Base-by-base conservation (phyloP, 2,888 invertebrate species). In the Troides aeacus region DNA sequence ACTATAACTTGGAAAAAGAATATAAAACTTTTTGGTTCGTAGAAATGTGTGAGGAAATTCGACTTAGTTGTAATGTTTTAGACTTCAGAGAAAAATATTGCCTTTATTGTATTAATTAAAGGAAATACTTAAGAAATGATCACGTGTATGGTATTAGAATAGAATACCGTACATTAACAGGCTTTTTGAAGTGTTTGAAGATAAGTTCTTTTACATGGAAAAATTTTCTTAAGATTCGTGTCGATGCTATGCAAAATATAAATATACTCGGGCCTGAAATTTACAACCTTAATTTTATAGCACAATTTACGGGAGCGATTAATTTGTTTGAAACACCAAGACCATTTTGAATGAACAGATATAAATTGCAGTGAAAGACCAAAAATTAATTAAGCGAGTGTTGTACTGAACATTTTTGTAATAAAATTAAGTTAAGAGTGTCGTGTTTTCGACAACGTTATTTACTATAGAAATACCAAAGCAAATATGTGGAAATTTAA, bases 231-330 rank as follows among this genome's bases (percentile, higher is more conserved):
- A 1, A n/a, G 6, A 7, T 18, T 4, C n/a, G 39, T 60, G 36
- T 24, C 36, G 60, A 60, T 15, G 18, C n/a, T 58, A n/a, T n/a
- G n/a, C n/a, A 18, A 58, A 60, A 60, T 23, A 36, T 60, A 66
- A 60, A 36, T 60, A 60, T 50, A 23, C 42, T 23, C 60, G 50
- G 46, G 59, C 50, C 21, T 12, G 66, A 66, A 24, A 66, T 66
- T 66, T 66, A 60, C 42, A 46, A 59, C 50, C 23, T 66, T 66
- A 60, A 66, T 66, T 66, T 60, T 60, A 66, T 60, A 59, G 50
- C 1, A 58, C 60, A 66, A 66, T 66, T 66, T 60, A 66, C 60
- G 60, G 12, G 30, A 36, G n/a, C 60, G 30, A 66, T 66, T 66
- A 66, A 66, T 66, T 46, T 50, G 50, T 66, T 66, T 58, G 66